Conservation (phyloP, 2,797 vertebrate species). For the Microctenopoma lineatum region DNA sequence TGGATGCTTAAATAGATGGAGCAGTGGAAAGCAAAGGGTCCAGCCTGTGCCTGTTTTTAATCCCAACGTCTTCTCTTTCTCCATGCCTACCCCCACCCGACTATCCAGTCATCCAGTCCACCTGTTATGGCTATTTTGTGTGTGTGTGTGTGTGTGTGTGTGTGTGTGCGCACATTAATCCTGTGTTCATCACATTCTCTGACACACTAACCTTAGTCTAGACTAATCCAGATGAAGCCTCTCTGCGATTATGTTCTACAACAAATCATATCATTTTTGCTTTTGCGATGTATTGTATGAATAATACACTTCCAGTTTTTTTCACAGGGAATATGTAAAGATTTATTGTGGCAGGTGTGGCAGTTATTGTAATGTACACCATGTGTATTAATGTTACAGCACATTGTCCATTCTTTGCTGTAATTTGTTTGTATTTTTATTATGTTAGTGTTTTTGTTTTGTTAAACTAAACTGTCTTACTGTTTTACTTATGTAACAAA, state of each 20-base stretch:
- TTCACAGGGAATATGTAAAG: neutral
- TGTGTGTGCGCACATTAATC: constrained; percentile 51
- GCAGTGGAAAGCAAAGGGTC: constrained; percentile 47
- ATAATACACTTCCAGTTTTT: neutral
- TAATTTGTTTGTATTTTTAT: constrained; percentile 2
- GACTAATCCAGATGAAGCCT: constrained; percentile 62
- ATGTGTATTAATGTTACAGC: neutral
- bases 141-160: constrained; percentile 4
- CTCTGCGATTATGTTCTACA: constrained; percentile 11
- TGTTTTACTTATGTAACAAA: neutral
- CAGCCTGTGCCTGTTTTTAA: constrained; percentile 51
- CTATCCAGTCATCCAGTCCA: constrained; percentile 44
- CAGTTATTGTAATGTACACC: neutral
- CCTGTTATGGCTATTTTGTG: constrained; percentile 45
- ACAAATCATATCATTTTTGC: constrained; percentile 17
- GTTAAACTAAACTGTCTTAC: too few species aligned
- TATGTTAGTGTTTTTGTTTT: neutral
- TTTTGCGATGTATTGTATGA: constrained; percentile 1
- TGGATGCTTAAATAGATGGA: constrained; percentile 39
- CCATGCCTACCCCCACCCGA: neutral
- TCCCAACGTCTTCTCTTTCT: constrained; percentile 25
- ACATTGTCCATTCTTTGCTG: neutral
- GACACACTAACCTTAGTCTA: constrained; percentile 63
- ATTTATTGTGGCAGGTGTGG: neutral
- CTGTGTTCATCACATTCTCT: constrained; percentile 60